A percentile compares a stretch with the other conserved stretches of the same genome.
phyloP scores from a whole-genome alignment of 2,113 vertebrate species.

The Colius striatus region DNA sequence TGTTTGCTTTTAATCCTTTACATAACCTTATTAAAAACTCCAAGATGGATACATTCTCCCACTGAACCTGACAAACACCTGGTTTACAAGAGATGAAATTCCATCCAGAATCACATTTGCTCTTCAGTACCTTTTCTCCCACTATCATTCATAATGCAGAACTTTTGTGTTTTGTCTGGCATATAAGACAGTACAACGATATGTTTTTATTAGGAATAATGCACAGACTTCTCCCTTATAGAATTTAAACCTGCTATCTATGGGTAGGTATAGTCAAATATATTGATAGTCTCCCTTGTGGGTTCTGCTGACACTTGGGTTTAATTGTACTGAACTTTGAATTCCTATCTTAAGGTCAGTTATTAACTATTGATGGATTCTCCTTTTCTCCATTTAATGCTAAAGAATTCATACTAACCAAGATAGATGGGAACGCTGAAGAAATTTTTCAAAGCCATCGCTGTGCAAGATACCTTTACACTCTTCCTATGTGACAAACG shows the following conservation, averaged over 20 bases:
- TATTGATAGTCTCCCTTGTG: slow-evolving; percentile 78
- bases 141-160: slow-evolving; percentile 48
- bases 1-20: slow-evolving; percentile 71
- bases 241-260: slow-evolving; percentile 72
- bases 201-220: slow-evolving; percentile 76
- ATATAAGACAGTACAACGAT: slow-evolving; percentile 44
- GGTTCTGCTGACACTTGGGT: slow-evolving; percentile 78
- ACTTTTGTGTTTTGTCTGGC: slow-evolving; percentile 60
- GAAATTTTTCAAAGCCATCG: slow-evolving; percentile 74
- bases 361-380: slow-evolving; percentile 86
- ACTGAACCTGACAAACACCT: slow-evolving; percentile 65
- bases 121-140: slow-evolving; percentile 39
- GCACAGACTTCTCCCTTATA: slow-evolving; percentile 40
- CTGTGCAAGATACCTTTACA: slow-evolving; percentile 64
- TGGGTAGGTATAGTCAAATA: slow-evolving; percentile 73
- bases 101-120: slow-evolving; percentile 63
- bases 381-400: slow-evolving; percentile 82
- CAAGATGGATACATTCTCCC: slow-evolving; percentile 67
- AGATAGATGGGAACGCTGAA: slow-evolving; percentile 73
- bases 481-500: slow-evolving; percentile 59
- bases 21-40: slow-evolving; percentile 72
- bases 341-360: slow-evolving; percentile 85
- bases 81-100: slow-evolving; percentile 71
- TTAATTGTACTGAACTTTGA: slow-evolving; percentile 85
- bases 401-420: slow-evolving; percentile 83